Evolutionary conservation across 1,140 invertebrate species (phyloP).

Genomic region (Pantala flavescens): DNA sequence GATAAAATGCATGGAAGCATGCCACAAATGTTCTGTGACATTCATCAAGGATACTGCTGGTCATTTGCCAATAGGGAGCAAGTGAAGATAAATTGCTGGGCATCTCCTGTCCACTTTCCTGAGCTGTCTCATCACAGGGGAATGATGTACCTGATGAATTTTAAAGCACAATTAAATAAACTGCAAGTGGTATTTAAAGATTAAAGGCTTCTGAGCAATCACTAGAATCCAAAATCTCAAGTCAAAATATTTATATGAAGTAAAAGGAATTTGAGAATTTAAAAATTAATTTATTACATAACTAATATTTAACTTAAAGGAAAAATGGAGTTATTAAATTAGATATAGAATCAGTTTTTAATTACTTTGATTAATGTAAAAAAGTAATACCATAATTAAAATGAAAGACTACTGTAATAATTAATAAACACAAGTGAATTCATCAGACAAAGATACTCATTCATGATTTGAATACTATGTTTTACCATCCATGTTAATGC

Average conservation of each 20-base stretch:
- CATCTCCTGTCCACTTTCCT: not conserved
- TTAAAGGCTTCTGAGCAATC: too few species aligned
- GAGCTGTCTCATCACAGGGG: not conserved
- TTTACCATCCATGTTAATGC: not conserved
- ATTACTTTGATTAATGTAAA: too few species aligned
- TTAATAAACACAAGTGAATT: too few species aligned
- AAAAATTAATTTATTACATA: not conserved
- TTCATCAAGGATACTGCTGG: slow-evolving; percentile 68
- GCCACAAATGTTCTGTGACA: slow-evolving; percentile 81
- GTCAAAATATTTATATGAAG: too few species aligned
- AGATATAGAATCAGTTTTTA: too few species aligned
- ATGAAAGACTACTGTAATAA: too few species aligned
- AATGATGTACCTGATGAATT: not conserved
- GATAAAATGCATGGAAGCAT: slow-evolving; percentile 94
- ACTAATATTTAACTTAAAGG: not conserved
- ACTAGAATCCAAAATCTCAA: too few species aligned
- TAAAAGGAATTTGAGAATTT: not conserved
- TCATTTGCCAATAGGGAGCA: slow-evolving; percentile 37
- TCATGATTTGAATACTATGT: too few species aligned
- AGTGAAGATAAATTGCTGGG: not conserved
- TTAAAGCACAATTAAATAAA: too few species aligned
- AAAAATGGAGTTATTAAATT: not conserved
- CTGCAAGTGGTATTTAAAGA: too few species aligned
- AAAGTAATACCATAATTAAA: too few species aligned
- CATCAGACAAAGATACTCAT: too few species aligned